Evolutionary conservation across 2,113 vertebrate genomes (phyloP).

Genomic region (Apaloderma vittatum): DNA sequence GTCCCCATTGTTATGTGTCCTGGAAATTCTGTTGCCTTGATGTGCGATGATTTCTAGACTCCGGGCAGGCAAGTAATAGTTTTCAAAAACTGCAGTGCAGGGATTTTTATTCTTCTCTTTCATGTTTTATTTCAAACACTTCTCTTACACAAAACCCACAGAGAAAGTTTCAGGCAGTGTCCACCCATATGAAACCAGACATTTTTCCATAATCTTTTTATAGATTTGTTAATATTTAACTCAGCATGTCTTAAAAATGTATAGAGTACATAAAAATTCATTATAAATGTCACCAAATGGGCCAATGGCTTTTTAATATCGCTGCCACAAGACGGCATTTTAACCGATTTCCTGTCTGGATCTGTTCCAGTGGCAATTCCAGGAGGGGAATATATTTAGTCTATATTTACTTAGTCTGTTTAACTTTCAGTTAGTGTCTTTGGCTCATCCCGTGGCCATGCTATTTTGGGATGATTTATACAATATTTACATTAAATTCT

Average conservation of each 20-base stretch:
- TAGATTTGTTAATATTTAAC: slow-evolving; percentile 70
- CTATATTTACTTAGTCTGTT: slow-evolving; percentile 70
- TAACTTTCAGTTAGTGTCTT: slow-evolving; percentile 74
- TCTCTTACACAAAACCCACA: slow-evolving; percentile 35
- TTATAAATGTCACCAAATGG: slow-evolving; percentile 46
- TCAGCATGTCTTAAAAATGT: slow-evolving; percentile 39
- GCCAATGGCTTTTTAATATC: slow-evolving; percentile 64
- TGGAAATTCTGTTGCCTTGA: neutral
- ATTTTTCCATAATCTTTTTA: slow-evolving; percentile 67
- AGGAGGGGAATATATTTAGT: slow-evolving; percentile 75
- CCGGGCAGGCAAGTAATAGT: neutral
- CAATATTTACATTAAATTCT: slow-evolving; percentile 75
- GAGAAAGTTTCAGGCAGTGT: slow-evolving; percentile 33
- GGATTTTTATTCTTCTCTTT: slow-evolving; percentile 14
- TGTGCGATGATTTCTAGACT: neutral
- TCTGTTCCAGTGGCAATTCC: slow-evolving; percentile 61
- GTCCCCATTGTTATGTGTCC: neutral
- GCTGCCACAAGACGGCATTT: slow-evolving; percentile 61
- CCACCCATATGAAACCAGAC: slow-evolving; percentile 39
- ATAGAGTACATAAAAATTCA: slow-evolving; percentile 56
- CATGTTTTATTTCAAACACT: slow-evolving; percentile 50
- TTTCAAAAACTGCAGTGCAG: neutral
- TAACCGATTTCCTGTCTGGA: slow-evolving; percentile 70
- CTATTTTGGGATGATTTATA: slow-evolving; percentile 77
- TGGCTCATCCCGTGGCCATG: slow-evolving; percentile 65